Evolutionary conservation across 1,140 invertebrate species (phyloP).

Genomic region (Heliconius hewitsoni): DNA sequence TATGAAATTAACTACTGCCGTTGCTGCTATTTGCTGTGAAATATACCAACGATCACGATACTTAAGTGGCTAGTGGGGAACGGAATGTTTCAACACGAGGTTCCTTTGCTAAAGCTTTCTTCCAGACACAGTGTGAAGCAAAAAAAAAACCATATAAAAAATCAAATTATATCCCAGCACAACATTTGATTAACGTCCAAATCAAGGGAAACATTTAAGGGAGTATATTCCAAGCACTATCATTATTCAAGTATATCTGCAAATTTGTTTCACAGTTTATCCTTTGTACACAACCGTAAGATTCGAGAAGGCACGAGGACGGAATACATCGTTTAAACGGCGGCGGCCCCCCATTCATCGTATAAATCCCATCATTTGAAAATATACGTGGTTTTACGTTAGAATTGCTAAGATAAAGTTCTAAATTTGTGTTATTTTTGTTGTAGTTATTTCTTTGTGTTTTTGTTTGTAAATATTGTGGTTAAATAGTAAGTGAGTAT

Average conservation of each 20-base stretch:
- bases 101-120: neutral
- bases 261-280: constrained; percentile 21
- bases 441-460: neutral
- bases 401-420: constrained; percentile 12
- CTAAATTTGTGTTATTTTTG: neutral
- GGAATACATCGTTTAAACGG: constrained; percentile 30
- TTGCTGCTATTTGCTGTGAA: too few relatives aligned
- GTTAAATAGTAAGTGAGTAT: too few relatives aligned
- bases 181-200: neutral
- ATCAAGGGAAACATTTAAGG: constrained; percentile 5
- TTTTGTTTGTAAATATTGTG: neutral
- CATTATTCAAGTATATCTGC: constrained; percentile 9
- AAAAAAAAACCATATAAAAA: neutral
- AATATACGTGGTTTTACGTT: constrained; percentile 33
- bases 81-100: neutral
- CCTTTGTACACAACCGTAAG: constrained; percentile 15
- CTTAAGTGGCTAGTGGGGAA: too few relatives aligned
- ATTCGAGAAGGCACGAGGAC: constrained; percentile 18
- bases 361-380: constrained; percentile 45
- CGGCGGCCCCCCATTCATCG: constrained; percentile 35
- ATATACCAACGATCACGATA: too few relatives aligned
- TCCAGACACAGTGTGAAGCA: too few relatives aligned
- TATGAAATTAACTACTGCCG: too few relatives aligned
- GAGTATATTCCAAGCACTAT: neutral
- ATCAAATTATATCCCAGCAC: neutral